phyloP scores from a whole-genome alignment of 2,113 vertebrate genomes.

The Myotis lucifugus region DNA sequence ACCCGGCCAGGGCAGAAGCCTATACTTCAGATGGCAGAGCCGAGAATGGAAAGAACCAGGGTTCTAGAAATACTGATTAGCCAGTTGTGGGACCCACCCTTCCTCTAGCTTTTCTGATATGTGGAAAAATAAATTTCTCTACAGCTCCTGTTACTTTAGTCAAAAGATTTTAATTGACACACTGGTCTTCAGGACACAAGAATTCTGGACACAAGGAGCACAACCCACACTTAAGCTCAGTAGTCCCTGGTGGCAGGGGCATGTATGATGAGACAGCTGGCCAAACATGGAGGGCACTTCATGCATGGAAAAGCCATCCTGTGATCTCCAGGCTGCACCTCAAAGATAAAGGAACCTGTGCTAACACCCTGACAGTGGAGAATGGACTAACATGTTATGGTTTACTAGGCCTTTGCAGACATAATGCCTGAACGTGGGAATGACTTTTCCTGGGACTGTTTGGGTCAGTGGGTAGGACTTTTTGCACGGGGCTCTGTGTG shows the following conservation, averaged over 20 bases:
- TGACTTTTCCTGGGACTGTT: not conserved
- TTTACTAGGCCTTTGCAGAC: not conserved
- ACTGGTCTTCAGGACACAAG: not conserved
- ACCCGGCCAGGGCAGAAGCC: not conserved
- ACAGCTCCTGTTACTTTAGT: not conserved
- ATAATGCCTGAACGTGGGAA: not conserved
- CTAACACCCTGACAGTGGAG: not conserved
- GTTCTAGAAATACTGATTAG: not conserved
- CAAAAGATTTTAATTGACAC: not conserved
- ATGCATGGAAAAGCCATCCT: not conserved
- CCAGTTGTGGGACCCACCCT: not conserved
- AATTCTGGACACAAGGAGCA: not conserved
- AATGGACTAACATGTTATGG: not conserved
- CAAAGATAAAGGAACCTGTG: not conserved
- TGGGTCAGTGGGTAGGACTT: not conserved
- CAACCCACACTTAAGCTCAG: not conserved
- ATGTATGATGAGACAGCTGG: not conserved
- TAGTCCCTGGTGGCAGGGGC: not conserved
- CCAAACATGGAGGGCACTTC: not conserved
- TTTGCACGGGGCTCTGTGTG: not conserved
- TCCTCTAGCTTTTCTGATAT: not conserved
- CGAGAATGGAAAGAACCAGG: not conserved
- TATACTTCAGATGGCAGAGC: not conserved
- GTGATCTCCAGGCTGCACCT: not conserved
- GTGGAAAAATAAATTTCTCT: not conserved